Conservation (phyloP, 2,113 vertebrate species). For the Noctilio leporinus region DNA sequence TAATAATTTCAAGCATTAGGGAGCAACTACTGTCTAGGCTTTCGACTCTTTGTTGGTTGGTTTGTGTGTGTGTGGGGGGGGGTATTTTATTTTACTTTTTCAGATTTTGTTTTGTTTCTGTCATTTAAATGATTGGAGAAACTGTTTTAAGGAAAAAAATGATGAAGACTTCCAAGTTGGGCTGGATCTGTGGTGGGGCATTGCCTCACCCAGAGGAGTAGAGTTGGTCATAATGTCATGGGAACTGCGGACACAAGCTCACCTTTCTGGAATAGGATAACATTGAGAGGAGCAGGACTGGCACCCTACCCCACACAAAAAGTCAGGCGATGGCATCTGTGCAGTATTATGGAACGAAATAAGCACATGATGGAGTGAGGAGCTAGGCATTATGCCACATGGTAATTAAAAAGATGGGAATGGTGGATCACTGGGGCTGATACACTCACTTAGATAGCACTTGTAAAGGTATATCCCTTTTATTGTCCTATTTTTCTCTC, state of each 20-base stretch:
- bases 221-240: neutral
- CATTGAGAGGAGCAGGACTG: neutral
- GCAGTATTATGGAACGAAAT: neutral
- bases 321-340: neutral
- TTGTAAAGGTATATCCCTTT: too few species aligned
- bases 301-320: neutral
- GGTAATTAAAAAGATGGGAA: neutral
- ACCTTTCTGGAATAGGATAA: neutral
- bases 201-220: neutral
- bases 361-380: neutral
- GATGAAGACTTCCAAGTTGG: neutral
- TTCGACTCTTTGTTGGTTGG: neutral
- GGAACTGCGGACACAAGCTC: neutral
- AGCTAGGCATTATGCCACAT: neutral
- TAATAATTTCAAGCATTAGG: neutral
- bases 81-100: neutral
- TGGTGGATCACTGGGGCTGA: neutral
- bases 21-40: neutral
- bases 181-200: neutral
- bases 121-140: neutral
- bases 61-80: neutral
- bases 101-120: neutral
- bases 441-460: neutral
- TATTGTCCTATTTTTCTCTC: neutral
- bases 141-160: neutral